Conservation (phyloP, 2,797 vertebrate species). For the Strix occidentalis region DNA sequence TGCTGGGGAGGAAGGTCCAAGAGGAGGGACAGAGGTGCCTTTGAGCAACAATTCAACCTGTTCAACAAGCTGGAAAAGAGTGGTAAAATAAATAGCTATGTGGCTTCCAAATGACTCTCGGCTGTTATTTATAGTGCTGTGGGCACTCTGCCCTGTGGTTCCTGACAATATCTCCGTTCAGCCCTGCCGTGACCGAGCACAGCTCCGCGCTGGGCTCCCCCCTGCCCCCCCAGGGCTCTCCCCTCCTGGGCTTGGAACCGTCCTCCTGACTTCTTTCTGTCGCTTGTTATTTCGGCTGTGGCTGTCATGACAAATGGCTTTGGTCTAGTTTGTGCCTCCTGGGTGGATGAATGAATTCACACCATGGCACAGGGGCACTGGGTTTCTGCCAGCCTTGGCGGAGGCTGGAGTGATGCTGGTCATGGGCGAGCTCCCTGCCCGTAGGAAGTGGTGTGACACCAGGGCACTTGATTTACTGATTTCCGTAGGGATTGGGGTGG, state of each 20-base stretch:
- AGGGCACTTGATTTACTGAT: conserved; percentile 21
- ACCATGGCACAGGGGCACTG: accelerated
- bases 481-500: neutral
- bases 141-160: neutral
- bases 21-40: neutral
- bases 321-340: neutral
- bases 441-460: neutral
- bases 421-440: neutral
- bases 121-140: conserved; percentile 38
- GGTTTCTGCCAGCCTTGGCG: conserved; percentile 12
- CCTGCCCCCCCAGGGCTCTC: neutral
- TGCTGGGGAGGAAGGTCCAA: neutral
- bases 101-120: conserved; percentile 13
- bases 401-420: neutral
- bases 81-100: conserved; percentile 42
- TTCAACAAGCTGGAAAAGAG: conserved; percentile 33
- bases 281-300: neutral
- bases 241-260: neutral
- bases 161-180: conserved; percentile 25
- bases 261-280: neutral
- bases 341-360: neutral
- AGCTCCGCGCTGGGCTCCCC: neutral
- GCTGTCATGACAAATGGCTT: neutral
- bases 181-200: accelerated
- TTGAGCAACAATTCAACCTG: conserved; percentile 43